A percentile compares a stretch with the other conserved stretches of the same genome.
These are phyloP conservation scores for Brachyistius frenatus DNA, from an alignment of 2,113 vertebrate species.

Conservation along the genomic window DNA sequence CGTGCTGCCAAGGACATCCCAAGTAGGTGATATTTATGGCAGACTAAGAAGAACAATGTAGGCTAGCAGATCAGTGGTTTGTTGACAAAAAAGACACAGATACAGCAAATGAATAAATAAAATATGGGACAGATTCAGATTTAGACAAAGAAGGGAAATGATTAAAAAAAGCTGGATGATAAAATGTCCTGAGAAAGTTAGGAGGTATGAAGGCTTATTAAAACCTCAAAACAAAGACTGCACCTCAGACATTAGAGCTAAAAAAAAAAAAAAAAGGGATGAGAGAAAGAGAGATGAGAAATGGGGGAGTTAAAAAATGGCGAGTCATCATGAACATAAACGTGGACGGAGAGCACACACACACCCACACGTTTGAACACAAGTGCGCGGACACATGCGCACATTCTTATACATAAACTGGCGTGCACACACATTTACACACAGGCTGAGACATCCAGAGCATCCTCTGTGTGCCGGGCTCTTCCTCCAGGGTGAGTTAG, in stretches of 20 bases:
- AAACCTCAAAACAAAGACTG: slow-evolving; percentile 23
- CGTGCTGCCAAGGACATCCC: slow-evolving; percentile 56
- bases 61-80: slow-evolving; percentile 32
- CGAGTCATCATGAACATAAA: slow-evolving; percentile 35
- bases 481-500: slow-evolving; percentile 77
- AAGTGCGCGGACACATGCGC: not conserved
- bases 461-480: slow-evolving; percentile 66
- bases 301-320: slow-evolving; percentile 42
- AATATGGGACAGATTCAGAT: not conserved
- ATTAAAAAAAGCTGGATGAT: not conserved
- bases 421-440: slow-evolving; percentile 5
- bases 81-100: slow-evolving; percentile 39
- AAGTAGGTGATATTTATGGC: slow-evolving; percentile 31
- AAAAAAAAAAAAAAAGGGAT: slow-evolving; percentile 31
- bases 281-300: slow-evolving; percentile 20
- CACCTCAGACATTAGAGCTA: slow-evolving; percentile 5
- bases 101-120: slow-evolving; percentile 1
- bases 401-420: not conserved
- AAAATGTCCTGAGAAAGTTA: not conserved
- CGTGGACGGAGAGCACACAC: not conserved
- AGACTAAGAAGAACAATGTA: slow-evolving; percentile 45
- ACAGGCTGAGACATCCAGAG: slow-evolving; percentile 52
- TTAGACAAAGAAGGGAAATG: not conserved
- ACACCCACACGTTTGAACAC: slow-evolving; percentile 1
- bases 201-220: slow-evolving; percentile 2